Evolutionary conservation across 2,888 invertebrate species (phyloP).

Genomic region (Altica lythri): DNA sequence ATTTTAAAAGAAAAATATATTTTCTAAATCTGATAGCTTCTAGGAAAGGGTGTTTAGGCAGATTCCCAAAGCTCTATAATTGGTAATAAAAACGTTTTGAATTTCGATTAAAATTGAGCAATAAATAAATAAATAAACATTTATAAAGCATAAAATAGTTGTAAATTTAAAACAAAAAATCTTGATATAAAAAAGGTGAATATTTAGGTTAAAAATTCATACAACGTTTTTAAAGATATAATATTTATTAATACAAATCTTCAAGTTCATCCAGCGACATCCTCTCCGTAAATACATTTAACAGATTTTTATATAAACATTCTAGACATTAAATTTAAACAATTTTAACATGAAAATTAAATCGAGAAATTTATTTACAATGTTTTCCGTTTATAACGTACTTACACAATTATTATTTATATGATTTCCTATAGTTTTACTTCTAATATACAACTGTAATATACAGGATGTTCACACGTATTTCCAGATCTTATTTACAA

Average conservation of each 20-base stretch:
- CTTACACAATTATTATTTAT: constrained; percentile 7
- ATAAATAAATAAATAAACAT: too few relatives aligned
- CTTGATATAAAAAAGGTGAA: too few relatives aligned
- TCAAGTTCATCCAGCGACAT: constrained; percentile 6
- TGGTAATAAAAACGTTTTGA: too few relatives aligned
- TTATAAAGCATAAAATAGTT: too few relatives aligned
- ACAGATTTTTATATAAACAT: constrained; percentile 21
- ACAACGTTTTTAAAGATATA: constrained; percentile 7
- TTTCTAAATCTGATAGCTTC: too few relatives aligned
- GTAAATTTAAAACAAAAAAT: too few relatives aligned
- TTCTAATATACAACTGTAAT: constrained; percentile 1
- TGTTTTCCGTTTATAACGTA: constrained; percentile 5
- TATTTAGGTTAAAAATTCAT: too few relatives aligned
- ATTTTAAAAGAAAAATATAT: too few relatives aligned
- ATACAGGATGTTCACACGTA: background rate
- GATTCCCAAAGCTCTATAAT: too few relatives aligned
- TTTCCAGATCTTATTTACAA: too few relatives aligned
- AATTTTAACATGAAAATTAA: constrained; percentile 21
- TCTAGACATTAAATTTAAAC: constrained; percentile 22
- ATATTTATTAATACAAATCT: constrained; percentile 28
- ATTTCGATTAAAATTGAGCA: too few relatives aligned
- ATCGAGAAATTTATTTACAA: constrained; percentile 13
- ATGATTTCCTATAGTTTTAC: constrained; percentile 2
- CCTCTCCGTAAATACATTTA: constrained; percentile 24
- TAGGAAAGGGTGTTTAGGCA: too few relatives aligned